Evolutionary conservation across 23 tunicate genomes (phyloP), one percentile per base, ranked within the genome.

Genomic region (Halocynthia aurantium): DNA sequence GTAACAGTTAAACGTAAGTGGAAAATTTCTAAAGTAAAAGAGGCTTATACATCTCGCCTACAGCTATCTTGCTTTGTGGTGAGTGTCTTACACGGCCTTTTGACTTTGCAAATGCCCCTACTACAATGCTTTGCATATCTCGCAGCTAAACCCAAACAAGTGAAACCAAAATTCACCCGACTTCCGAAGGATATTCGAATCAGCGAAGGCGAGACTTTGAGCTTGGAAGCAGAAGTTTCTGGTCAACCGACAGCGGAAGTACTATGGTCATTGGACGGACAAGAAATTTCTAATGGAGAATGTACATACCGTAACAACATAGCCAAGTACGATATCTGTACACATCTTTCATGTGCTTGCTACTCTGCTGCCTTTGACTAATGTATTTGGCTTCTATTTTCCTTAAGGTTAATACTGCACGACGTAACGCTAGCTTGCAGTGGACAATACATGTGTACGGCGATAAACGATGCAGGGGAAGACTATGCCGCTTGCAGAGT

Each of bases 371-470:
- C 17, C 17, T 60, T 60, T 60, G 64, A 60, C 18, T 58, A 58
- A 15, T 58, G 64, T 13, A 13, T 58, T 58, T 58, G 4, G n/a
- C 15, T n/a, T 58, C n/a, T 58, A 58, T 58, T 58, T 58, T n/a
- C 64, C 2, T 79, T 58, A 61, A 92, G 98, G 65, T 74, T 92
- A 55, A 75, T 75, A 40, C 53, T 92, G 53, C 78, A 76, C 63
- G 75, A 86, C 12, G 83, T 92, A 57, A 55, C 86, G 20, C 69
- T 76, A 52, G 19, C 87, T 10, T 44, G 80, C 50, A 92, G 87
- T 77, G 98, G 98, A 7, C 98, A 92, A 73, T 92, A 92, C 77
- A 92, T 86, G 98, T 92, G 98, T 81, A 92, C 69, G 62, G 98
- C 98, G 7, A 83, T 86, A 8, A 92, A 92, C 67, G 51, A 79